Evolutionary conservation across 2,113 vertebrate species (phyloP), one percentile per base, ranked within the genome.

Genomic region (Malaclemys terrapin): DNA sequence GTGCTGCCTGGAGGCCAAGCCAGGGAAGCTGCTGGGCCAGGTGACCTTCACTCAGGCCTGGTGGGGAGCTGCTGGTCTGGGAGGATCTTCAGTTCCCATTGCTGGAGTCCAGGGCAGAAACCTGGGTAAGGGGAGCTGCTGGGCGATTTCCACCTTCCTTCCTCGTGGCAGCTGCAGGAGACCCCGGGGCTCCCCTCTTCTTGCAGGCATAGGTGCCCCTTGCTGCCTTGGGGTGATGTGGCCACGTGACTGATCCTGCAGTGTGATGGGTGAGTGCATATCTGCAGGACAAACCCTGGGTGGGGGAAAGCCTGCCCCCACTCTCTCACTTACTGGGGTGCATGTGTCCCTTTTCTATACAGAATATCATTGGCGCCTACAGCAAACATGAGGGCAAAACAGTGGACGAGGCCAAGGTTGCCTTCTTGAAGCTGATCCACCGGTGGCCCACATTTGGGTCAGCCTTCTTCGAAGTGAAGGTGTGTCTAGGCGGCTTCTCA

Each of bases 381-480:
- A 98, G 98, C 95, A 99, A 99, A 96, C 98, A 99, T 19, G 97
- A 89, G 45, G 95, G 93, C 11, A 98, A 99, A 98, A 99, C 98
- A 0, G 97, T 95, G 42, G 98, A 99, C 1, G 99, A 99, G 79
- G 98, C 99, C 50, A 99, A 99, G 87, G 91, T 99, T 96, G 98
- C 98, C 2, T 99, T 99, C 90, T 97, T 99, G 91, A 99, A 99
- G 97, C 93, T 95, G 6, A 98, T 99, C 85, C 94, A 93, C 87
- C 98, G 98, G 42, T 99, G 99, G 99, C 99, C 99, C 24, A 99
- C 99, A 0, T 99, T 99, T 17, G 99, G 99, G 72, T 99, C 99
- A n/a, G 99, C 99, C 31, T 99, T 99, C 97, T 99, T 99, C 69
- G 99, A 99, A 95, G 99, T 99, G 94, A 99, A 99, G 99, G 99